These are phyloP conservation scores for Brachionus plicatilis DNA, from an alignment of 1,140 invertebrate genomes.

Conservation along the genomic window DNA sequence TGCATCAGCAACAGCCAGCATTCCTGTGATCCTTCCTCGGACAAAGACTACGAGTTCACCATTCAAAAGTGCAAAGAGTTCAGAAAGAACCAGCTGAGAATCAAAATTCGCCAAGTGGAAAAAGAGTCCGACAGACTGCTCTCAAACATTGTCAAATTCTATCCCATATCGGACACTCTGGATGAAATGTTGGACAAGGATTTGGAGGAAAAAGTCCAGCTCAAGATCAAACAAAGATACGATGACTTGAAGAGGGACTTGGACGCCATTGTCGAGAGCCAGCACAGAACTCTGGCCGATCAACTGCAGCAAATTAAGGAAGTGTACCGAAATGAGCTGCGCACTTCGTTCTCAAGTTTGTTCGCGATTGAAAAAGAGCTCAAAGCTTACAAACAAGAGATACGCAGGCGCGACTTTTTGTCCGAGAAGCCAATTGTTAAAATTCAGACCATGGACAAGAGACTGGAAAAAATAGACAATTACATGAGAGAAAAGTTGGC, in stretches of 20 bases:
- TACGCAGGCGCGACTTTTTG: background rate
- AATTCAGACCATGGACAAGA: background rate
- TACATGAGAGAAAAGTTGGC: background rate
- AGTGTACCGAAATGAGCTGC: background rate
- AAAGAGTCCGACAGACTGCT: background rate
- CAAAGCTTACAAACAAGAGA: background rate
- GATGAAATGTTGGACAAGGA: background rate
- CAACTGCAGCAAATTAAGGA: background rate
- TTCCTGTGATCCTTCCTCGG: background rate
- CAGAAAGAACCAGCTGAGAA: background rate
- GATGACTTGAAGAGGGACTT: background rate
- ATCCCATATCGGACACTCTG: background rate
- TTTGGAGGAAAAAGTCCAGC: background rate
- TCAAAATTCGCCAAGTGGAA: background rate
- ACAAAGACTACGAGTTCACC: background rate
- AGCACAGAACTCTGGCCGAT: background rate
- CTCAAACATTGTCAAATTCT: background rate
- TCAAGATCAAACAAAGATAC: background rate
- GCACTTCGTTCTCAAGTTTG: background rate
- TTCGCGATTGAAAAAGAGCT: background rate
- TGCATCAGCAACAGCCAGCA: background rate
- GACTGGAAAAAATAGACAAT: background rate
- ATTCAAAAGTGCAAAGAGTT: background rate
- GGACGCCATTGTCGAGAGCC: background rate
- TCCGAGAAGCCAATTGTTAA: background rate